These are phyloP conservation scores for Chymomyza amoena DNA, from an alignment of 2,888 invertebrate genomes.

Conservation along the genomic window DNA sequence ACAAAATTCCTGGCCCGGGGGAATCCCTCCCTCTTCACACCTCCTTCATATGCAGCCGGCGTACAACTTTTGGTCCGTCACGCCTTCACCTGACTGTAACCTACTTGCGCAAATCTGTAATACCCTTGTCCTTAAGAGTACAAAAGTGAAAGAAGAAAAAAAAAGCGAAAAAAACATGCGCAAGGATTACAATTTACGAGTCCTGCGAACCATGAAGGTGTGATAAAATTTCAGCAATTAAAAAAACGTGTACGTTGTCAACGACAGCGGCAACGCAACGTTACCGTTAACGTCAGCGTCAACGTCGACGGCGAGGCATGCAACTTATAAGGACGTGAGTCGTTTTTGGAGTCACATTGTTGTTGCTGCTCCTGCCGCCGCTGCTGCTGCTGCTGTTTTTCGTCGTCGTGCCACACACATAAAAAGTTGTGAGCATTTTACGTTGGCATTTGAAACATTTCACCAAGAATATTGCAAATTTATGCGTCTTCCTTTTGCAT, in stretches of 20 bases:
- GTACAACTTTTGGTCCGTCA: not conserved
- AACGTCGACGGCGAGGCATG: constrained; percentile 48
- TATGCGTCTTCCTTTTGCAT: constrained; percentile 72
- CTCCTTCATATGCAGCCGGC: too few relatives aligned
- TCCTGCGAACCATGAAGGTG: constrained; percentile 72
- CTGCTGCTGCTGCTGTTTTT: not conserved
- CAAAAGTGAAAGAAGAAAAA: not conserved
- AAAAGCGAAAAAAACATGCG: constrained; percentile 23
- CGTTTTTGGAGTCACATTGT: not conserved
- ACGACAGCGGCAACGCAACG: constrained; percentile 42
- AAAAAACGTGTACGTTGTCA: constrained; percentile 73
- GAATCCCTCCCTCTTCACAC: too few relatives aligned
- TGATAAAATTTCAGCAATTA: constrained; percentile 73
- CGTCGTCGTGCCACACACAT: constrained; percentile 20
- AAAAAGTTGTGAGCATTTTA: constrained; percentile 66
- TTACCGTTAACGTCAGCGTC: constrained; percentile 32
- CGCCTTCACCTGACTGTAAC: not conserved
- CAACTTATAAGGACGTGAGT: constrained; percentile 52
- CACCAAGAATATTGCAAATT: constrained; percentile 68
- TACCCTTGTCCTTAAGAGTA: not conserved
- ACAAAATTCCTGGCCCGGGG: too few relatives aligned
- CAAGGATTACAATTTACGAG: constrained; percentile 73
- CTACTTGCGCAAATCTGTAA: not conserved
- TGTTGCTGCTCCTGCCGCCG: not conserved
- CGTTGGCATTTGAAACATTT: constrained; percentile 70